Evolutionary conservation across 2,888 invertebrate genomes (phyloP), one percentile per base, ranked within the genome.

Genomic region (Mythimna impura): DNA sequence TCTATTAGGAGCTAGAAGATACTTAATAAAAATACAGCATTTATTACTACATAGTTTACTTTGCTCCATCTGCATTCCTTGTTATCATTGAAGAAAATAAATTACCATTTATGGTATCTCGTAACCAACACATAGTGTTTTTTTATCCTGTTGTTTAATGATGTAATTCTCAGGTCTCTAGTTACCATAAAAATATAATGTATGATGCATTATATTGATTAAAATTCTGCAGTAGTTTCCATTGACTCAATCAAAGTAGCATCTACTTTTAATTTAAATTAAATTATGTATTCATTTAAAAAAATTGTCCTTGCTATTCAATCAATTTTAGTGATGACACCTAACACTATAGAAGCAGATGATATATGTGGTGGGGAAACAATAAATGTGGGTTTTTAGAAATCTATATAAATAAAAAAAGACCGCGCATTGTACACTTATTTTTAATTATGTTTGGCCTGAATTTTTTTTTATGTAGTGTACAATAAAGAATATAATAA

Each of bases 81-180:
- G n/a, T 52, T 52, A 20, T 40, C 12, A 34, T 61, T n/a, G 22
- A 30, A 71, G 63, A 64, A 60, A 70, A 71, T 54, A 71, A 64
- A 60, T 64, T 40, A 47, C 54, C n/a, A 4, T 55, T 55, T 52
- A 66, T 1, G 34, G 55, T 9, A 3, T 25, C 47, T 61, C 20
- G 6, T 52, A 20, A 36, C 30, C 10, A 12, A 64, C 0, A 5
- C 47, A 55, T 50, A 43, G 34, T 40, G 61, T 10, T 69, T 22
- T 10, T 69, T 22, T 68, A 72, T 80, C 76, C 81, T 80, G 80
- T 68, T 20, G 36, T 66, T 52, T 34, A 68, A 47, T 72, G 10
- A 67, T 40, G 36, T 57, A 60, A 66, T 66, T 66, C 54, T 58
- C 47, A 40, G 30, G 65, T 12, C 4, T 80, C 79, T 60, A 60